Conservation (phyloP, 2,888 invertebrate genomes). For the Microplitis manilae region DNA sequence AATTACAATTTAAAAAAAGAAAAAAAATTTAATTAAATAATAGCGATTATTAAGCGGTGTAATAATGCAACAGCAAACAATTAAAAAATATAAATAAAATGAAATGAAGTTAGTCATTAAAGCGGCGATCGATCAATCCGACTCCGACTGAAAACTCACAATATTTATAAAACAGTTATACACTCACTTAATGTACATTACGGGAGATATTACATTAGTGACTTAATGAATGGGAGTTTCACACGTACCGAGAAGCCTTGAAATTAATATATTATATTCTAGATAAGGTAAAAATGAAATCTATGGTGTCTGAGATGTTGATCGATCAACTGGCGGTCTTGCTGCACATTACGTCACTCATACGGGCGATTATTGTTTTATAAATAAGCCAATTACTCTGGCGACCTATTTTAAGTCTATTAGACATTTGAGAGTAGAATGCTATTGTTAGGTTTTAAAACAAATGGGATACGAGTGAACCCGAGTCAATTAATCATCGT, state of each 20-base stretch:
- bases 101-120: no score
- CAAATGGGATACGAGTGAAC: background rate
- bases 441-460: background rate
- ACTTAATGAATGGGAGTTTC: slow-evolving; percentile 19
- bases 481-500: background rate
- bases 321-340: background rate
- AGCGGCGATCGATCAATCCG: no score
- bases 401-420: background rate
- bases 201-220: slow-evolving; percentile 12
- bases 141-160: background rate
- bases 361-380: background rate
- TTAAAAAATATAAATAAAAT: no score
- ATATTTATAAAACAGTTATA: background rate
- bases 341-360: background rate
- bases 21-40: no score
- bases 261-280: slow-evolving; percentile 1
- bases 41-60: no score
- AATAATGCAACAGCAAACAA: no score
- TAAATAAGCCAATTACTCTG: background rate
- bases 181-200: slow-evolving; percentile 3
- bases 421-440: background rate
- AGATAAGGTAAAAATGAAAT: background rate
- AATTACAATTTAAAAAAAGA: no score
- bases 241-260: slow-evolving; percentile 12
- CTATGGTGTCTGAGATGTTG: background rate